Evolutionary conservation across 2,113 vertebrate genomes (phyloP), one percentile per base, ranked within the genome.

Genomic region (Hippocampus mohnikei): DNA sequence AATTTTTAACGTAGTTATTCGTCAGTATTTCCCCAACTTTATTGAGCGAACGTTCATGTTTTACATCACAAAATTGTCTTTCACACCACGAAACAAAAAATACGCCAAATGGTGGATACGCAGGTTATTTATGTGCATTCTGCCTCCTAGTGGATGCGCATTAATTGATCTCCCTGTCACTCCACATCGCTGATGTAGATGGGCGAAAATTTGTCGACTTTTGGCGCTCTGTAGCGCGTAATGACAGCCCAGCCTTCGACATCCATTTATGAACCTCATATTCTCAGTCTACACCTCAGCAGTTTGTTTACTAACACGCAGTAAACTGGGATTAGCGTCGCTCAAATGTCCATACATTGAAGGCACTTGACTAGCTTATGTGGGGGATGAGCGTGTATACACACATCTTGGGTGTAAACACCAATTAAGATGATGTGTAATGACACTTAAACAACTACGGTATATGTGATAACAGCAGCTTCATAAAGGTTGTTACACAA

Each of bases 311-410:
- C 72, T 33, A 72, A 82, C 74, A 74, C 70, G 33, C 67, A 55
- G 20, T 77, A 48, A 81, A 79, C 11, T 27, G 44, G 78, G 79
- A 87, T 88, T 82, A 88, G 21, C 0, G 0, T 42, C 25, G 16
- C 41, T 67, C 23, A 58, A 40, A 64, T 72, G 40, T 73, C 63
- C 69, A 69, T 65, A 55, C 62, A 65, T 62, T 33, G 70, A 60
- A 79, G 44, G 59, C 53, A 72, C 79, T 64, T 84, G 79, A 66
- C 21, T 58, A 18, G 48, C 29, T 64, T 60, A 60, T 33, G 27
- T 60, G 16, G 58, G 33, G 33, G 58, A 25, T 59, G 56, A 29
- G 25, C 15, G 25, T 59, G 55, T 58, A 18, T 56, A 15, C 12
- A 16, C 53, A 27, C 56, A 59, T 59, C 25, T 59, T 29, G 33